Conservation (phyloP, 2,888 invertebrate species). For the Drosophila demipolita region DNA sequence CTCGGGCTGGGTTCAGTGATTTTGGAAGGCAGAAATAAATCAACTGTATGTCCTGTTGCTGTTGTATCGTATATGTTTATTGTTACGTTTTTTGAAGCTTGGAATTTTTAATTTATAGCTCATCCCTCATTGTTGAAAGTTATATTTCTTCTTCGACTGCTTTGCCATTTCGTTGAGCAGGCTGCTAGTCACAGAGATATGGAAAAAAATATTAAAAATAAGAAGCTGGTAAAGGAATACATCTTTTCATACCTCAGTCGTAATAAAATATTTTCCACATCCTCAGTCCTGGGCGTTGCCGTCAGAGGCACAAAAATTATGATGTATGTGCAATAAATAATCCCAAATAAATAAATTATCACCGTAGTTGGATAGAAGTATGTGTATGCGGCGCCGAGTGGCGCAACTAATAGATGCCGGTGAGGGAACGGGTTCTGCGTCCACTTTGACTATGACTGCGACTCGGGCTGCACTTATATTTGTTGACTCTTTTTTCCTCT, state of each 20-base stretch:
- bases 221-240: slow-evolving; percentile 37
- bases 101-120: slow-evolving; percentile 80
- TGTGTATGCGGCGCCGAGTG: slow-evolving; percentile 60
- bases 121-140: slow-evolving; percentile 79
- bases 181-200: slow-evolving; percentile 48
- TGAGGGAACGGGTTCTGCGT: slow-evolving; percentile 41
- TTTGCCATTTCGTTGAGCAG: slow-evolving; percentile 50
- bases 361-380: slow-evolving; percentile 38
- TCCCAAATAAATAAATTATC: slow-evolving; percentile 84
- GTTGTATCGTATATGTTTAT: slow-evolving; percentile 71
- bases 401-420: slow-evolving; percentile 74
- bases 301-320: slow-evolving; percentile 77
- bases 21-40: slow-evolving; percentile 69
- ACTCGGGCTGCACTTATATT: slow-evolving; percentile 50
- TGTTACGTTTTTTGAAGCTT: slow-evolving; percentile 77
- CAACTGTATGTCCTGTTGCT: slow-evolving; percentile 70
- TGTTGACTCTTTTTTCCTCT: slow-evolving; percentile 48
- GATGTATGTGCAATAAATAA: slow-evolving; percentile 84
- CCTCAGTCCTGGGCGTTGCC: slow-evolving; percentile 45
- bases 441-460: slow-evolving; percentile 31
- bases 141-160: slow-evolving; percentile 70
- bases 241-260: slow-evolving; percentile 52
- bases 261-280: slow-evolving; percentile 72
- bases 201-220: slow-evolving; percentile 11
- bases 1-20: slow-evolving; percentile 43